A percentile compares a stretch with the other conserved stretches of the same genome.
These are phyloP conservation scores for Ictalurus punctatus DNA, from an alignment of 2,113 vertebrate species.

Conservation along the genomic window DNA sequence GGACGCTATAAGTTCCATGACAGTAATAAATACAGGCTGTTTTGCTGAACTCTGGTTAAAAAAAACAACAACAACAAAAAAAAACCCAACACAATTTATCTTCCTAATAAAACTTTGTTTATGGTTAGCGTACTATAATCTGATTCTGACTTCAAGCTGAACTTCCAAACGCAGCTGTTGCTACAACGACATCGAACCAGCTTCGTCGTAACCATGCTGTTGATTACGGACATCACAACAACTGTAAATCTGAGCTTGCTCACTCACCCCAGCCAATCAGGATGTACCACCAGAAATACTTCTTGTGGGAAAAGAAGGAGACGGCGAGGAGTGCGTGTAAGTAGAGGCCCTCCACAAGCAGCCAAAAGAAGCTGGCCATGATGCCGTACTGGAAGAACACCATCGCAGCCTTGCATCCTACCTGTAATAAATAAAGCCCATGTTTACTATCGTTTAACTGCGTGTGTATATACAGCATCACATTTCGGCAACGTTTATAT, in stretches of 20 bases:
- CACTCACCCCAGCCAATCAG: constrained; percentile 90
- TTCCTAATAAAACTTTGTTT: background rate
- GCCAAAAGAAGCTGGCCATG: constrained; percentile 93
- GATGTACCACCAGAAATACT: constrained; percentile 90
- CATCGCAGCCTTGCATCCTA: constrained; percentile 86
- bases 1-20: background rate
- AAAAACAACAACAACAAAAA: too few species aligned
- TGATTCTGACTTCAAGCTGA: background rate
- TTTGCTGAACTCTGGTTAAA: background rate
- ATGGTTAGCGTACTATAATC: background rate
- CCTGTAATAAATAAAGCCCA: constrained; percentile 64
- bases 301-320: constrained; percentile 93
- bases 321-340: constrained; percentile 88
- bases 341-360: constrained; percentile 93
- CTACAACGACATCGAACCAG: background rate
- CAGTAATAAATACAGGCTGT: background rate
- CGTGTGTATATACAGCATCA: constrained; percentile 20
- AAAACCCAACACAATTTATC: background rate
- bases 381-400: constrained; percentile 95
- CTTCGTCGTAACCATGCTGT: background rate
- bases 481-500: constrained; percentile 19
- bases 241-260: constrained; percentile 16
- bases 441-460: constrained; percentile 20
- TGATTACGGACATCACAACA: constrained; percentile 6
- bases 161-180: background rate